These are phyloP conservation scores for Myrmecobius fasciatus DNA, from an alignment of 2,113 vertebrate genomes.

Conservation along the genomic window DNA sequence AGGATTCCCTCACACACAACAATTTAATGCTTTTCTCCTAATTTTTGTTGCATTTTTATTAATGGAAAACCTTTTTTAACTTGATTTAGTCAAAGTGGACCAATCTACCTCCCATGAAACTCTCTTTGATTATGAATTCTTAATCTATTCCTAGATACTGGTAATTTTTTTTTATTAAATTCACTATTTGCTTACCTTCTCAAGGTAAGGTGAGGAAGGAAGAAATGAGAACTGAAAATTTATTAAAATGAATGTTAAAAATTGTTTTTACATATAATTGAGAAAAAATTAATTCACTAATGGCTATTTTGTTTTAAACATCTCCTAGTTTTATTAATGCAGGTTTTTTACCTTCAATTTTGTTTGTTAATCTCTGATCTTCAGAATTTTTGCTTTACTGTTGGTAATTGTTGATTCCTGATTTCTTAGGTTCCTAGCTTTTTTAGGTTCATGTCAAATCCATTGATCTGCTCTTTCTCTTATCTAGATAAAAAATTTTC, in stretches of 20 bases:
- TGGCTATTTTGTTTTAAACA: not conserved
- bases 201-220: not conserved
- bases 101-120: no score
- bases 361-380: not conserved
- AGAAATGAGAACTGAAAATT: not conserved
- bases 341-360: not conserved
- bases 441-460: not conserved
- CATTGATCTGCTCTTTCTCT: not conserved
- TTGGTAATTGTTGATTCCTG: not conserved
- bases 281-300: not conserved
- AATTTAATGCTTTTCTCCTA: no score
- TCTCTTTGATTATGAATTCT: no score
- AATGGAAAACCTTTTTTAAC: no score
- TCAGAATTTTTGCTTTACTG: not conserved
- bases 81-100: no score
- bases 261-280: not conserved
- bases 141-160: no score
- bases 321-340: no score
- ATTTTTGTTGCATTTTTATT: no score
- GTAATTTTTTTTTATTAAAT: no score
- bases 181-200: not conserved
- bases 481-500: not conserved
- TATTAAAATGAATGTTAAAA: not conserved
- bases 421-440: not conserved
- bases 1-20: no score